Evolutionary conservation across 2,797 vertebrate species (phyloP).

Genomic region (Galago senegalensis): DNA sequence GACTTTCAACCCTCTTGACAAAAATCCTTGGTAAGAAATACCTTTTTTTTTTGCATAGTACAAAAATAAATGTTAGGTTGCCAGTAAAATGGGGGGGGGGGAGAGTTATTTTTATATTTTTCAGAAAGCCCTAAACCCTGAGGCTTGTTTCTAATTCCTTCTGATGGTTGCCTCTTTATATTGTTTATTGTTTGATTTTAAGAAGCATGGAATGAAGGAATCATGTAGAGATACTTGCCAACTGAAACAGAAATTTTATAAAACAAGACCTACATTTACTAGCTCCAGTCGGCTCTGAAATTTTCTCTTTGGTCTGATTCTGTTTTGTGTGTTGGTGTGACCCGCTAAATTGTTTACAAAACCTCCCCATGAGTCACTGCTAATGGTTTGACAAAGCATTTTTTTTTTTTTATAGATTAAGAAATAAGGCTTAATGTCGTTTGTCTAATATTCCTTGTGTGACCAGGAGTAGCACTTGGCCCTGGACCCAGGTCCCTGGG

Average conservation of each 20-base stretch:
- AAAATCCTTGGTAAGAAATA: not conserved
- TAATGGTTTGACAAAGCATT: not conserved
- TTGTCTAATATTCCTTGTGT: not conserved
- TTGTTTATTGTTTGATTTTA: constrained; percentile 8
- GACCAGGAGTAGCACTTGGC: not conserved
- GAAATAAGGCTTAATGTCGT: not conserved
- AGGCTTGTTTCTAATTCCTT: not conserved
- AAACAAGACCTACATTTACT: not conserved
- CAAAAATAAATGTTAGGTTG: not conserved
- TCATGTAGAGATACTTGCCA: not conserved
- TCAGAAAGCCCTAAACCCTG: constrained; percentile 41
- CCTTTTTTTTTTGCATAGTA: not conserved
- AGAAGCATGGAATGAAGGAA: not conserved
- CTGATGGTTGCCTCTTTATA: not conserved
- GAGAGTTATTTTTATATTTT: constrained; percentile 54
- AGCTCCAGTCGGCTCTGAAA: not conserved
- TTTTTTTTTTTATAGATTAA: constrained; percentile 21
- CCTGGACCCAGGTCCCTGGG: not conserved
- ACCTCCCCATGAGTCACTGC: not conserved
- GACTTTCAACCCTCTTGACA: not conserved
- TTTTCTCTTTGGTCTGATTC: constrained; percentile 32
- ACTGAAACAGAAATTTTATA: constrained; percentile 13
- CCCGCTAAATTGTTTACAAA: not conserved
- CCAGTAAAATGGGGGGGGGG: not conserved
- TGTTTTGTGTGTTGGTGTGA: constrained; percentile 2